phyloP scores from a whole-genome alignment of 2,113 vertebrate genomes.

The Phalacrocorax brasilianus region DNA sequence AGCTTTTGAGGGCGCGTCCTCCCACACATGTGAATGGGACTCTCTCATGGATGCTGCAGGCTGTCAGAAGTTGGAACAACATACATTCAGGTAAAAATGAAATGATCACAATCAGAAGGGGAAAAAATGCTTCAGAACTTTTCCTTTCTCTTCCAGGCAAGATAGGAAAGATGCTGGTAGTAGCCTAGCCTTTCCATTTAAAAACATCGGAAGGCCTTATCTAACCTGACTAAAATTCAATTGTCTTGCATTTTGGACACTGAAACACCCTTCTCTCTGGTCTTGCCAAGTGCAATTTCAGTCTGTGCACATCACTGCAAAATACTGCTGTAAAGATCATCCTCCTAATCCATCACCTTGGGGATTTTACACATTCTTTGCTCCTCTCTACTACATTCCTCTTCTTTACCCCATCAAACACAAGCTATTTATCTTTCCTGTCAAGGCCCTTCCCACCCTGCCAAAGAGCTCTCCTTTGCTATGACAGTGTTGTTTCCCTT shows the following conservation, averaged over 20 bases:
- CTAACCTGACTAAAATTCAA: not conserved
- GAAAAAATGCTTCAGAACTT: not conserved
- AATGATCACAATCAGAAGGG: not conserved
- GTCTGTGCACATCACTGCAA: not conserved
- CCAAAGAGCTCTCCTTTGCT: slow-evolving; percentile 29
- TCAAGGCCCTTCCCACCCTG: slow-evolving; percentile 25
- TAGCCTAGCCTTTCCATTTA: not conserved
- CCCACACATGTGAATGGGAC: not conserved
- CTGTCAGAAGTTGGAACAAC: not conserved
- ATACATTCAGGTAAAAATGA: not conserved
- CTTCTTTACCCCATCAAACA: slow-evolving; percentile 20
- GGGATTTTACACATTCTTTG: slow-evolving; percentile 17
- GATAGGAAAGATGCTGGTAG: not conserved
- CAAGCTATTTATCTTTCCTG: slow-evolving; percentile 35
- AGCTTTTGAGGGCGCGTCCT: not conserved
- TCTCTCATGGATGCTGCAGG: not conserved
- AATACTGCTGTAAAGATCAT: not conserved
- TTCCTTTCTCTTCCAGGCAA: not conserved
- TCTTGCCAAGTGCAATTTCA: slow-evolving; percentile 1
- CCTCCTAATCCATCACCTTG: slow-evolving; percentile 9
- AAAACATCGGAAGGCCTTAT: not conserved
- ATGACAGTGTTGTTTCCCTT: slow-evolving; percentile 9
- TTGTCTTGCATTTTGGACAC: not conserved
- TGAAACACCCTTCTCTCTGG: not conserved
- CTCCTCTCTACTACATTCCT: not conserved